Evolutionary conservation across 2,797 vertebrate genomes (phyloP).

Genomic region (Fringilla coelebs): DNA sequence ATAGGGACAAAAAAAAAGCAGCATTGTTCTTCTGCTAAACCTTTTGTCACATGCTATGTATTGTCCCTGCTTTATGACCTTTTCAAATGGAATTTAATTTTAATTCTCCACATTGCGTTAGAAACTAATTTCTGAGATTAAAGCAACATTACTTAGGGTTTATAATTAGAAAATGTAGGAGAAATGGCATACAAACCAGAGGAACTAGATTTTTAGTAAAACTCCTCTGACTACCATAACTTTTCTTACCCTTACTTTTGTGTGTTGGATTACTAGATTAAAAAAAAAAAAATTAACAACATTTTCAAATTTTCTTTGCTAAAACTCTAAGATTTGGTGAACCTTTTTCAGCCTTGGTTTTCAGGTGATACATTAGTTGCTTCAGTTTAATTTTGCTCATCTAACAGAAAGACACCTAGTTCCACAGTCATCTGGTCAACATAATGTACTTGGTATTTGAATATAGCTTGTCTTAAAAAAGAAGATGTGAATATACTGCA

Average conservation of each 20-base stretch:
- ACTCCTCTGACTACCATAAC: fast-evolving
- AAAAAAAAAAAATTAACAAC: neutral
- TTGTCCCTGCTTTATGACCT: neutral
- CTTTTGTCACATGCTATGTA: neutral
- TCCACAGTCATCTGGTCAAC: neutral
- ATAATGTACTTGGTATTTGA: neutral
- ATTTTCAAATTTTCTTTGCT: neutral
- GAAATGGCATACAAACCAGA: neutral
- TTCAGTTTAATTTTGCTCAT: neutral
- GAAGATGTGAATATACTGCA: neutral
- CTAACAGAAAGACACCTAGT: neutral
- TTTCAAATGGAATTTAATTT: constrained; percentile 4
- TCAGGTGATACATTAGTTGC: neutral
- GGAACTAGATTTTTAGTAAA: neutral
- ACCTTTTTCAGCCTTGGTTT: neutral
- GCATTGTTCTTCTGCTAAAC: neutral
- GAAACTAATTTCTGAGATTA: neutral
- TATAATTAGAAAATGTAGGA: neutral
- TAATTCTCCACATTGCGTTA: neutral
- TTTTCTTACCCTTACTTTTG: neutral
- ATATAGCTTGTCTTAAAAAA: neutral
- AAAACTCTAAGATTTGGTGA: neutral
- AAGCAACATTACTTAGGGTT: neutral
- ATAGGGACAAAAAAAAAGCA: neutral
- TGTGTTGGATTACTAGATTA: neutral